Base-by-base conservation (phyloP, 2,113 vertebrate species). In the Mus spicilegus region DNA sequence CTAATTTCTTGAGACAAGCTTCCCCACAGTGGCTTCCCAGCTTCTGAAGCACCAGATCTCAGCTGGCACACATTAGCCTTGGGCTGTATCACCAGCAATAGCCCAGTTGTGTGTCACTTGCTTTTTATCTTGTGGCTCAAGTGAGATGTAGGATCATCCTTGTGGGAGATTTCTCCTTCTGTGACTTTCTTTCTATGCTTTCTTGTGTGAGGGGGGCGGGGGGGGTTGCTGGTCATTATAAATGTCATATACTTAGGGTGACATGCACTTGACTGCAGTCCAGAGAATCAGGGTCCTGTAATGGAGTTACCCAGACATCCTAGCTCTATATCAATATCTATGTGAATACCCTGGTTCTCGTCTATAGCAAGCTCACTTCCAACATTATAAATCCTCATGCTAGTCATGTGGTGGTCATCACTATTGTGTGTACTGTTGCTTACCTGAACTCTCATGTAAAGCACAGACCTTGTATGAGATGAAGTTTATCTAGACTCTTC, bases 41-140 rank as follows among this genome's bases (percentile, higher is more conserved):
- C 56, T 1, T 22, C 10, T 51, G 39, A 46, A 88, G 16, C 51
- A 19, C 22, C 56, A 61, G 13, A 16, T 54, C n/a, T 72, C 75
- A 56, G 7, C 2, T 2, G 12, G 16, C 1, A 0, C 4, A 28
- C 12, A 13, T 58, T 42, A 24, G 28, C 7, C 70, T 26, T 36
- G 26, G 69, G n/a, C 4, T 8, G 10, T 36, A 20, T 20, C 39
- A 12, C 1, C 0, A 16, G 5, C 7, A 26, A 9, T 16, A 54
- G 39, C 7, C 78, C 80, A 51, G 49, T 58, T 51, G 42, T 42
- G 42, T 54, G 28, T 33, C 75, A 3, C 51, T 87, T 89, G 54
- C n/a, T 14, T 90, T 86, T 77, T 46, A 87, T 20, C 3, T 61
- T 36, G 20, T 7, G 24, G 17, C 22, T 77, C 75, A 67, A 12